These are phyloP conservation scores for Pristionchus maxplancki DNA, from an alignment of 2,888 invertebrate species.

Conservation along the genomic window DNA sequence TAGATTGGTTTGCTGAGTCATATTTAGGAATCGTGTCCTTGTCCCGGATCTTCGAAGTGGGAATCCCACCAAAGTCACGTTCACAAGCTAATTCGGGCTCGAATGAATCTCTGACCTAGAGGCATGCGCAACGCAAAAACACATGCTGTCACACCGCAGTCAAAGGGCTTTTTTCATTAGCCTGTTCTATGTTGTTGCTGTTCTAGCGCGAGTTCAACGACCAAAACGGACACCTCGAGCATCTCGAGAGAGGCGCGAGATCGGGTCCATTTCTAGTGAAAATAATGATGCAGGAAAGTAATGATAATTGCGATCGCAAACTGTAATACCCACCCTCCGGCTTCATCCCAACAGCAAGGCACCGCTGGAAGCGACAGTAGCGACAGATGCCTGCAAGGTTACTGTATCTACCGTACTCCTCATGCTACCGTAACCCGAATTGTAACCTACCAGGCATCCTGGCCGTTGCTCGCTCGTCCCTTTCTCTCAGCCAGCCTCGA, in stretches of 20 bases:
- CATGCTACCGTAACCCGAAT: neutral
- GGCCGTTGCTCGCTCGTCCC: neutral
- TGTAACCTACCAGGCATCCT: constrained; percentile 16
- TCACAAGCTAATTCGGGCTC: neutral
- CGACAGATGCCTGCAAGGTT: constrained; percentile 36
- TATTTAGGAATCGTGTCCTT: neutral
- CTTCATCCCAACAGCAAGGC: constrained; percentile 46
- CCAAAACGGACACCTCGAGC: neutral
- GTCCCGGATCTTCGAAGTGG: neutral
- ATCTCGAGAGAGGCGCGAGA: neutral
- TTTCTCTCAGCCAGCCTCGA: neutral
- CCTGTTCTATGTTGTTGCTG: neutral
- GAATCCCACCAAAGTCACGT: neutral
- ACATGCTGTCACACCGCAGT: neutral
- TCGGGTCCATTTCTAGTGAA: neutral
- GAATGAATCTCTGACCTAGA: neutral
- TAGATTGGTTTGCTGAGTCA: neutral
- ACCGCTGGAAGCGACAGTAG: constrained; percentile 50
- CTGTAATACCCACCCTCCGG: constrained; percentile 37
- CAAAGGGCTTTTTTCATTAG: neutral
- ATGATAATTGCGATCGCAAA: no score
- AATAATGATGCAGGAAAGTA: no score
- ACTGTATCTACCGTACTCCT: neutral
- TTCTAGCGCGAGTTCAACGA: neutral
- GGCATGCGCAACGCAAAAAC: neutral